Evolutionary conservation across 2,113 vertebrate genomes (phyloP).

Genomic region (Perccottus glenii): DNA sequence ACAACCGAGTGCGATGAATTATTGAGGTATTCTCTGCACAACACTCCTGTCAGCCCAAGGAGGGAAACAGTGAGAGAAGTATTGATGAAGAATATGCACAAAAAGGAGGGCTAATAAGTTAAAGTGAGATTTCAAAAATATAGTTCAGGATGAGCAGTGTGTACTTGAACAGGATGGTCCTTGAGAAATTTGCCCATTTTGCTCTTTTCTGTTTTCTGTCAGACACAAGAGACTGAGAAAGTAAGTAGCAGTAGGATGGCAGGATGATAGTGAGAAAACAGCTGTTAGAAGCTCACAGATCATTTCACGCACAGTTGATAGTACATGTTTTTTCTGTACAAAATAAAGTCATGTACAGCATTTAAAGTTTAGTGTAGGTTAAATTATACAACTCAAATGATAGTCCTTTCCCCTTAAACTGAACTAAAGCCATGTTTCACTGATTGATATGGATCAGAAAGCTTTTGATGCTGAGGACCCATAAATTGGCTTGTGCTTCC

Average conservation of each 20-base stretch:
- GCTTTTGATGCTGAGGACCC: too few relatives aligned
- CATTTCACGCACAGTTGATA: not conserved
- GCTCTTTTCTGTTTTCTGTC: conserved; percentile 21
- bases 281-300: not conserved
- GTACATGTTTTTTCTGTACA: not conserved
- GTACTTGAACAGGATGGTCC: conserved; percentile 64
- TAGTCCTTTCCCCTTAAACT: too few relatives aligned
- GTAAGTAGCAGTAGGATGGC: conserved; percentile 11
- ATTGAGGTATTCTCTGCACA: conserved; percentile 70
- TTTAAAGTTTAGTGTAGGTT: too few relatives aligned
- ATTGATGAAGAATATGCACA: conserved; percentile 13
- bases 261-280: conserved; percentile 15
- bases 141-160: conserved; percentile 4
- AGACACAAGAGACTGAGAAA: conserved; percentile 26
- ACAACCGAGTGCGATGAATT: conserved; percentile 65
- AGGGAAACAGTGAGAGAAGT: conserved; percentile 20
- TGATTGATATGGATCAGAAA: too few relatives aligned
- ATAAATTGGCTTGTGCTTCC: too few relatives aligned
- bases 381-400: too few relatives aligned
- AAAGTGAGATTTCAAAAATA: conserved; percentile 4
- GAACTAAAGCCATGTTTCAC: too few relatives aligned
- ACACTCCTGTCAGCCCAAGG: conserved; percentile 47
- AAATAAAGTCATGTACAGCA: too few relatives aligned
- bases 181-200: conserved; percentile 57
- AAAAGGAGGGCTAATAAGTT: conserved; percentile 11